These are phyloP conservation scores for Perognathus longimembris DNA, from an alignment of 2,113 vertebrate species.

Conservation along the genomic window DNA sequence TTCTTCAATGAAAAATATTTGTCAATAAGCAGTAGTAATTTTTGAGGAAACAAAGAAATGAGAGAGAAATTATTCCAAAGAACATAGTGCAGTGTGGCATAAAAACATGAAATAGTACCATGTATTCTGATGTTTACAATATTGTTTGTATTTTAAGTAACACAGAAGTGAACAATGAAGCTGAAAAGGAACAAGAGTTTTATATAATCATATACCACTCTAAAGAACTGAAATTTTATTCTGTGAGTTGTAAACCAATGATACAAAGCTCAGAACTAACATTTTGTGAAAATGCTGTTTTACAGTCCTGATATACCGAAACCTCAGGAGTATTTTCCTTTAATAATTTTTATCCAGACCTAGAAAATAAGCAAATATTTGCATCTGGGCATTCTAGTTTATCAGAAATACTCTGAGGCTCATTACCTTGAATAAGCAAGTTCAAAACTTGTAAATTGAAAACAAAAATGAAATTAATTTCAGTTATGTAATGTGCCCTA, in stretches of 20 bases:
- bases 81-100: slow-evolving; percentile 1
- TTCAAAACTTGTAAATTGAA: slow-evolving; percentile 30
- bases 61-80: slow-evolving; percentile 34
- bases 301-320: slow-evolving; percentile 4
- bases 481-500: background rate
- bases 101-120: slow-evolving; percentile 47
- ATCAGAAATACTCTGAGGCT: slow-evolving; percentile 4
- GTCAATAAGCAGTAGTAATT: slow-evolving; percentile 38
- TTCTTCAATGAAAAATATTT: slow-evolving; percentile 21
- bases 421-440: slow-evolving; percentile 35
- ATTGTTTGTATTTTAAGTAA: background rate
- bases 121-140: background rate
- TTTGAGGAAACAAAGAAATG: slow-evolving; percentile 18
- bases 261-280: slow-evolving; percentile 15
- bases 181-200: background rate
- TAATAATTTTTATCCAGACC: slow-evolving; percentile 10
- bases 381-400: slow-evolving; percentile 31
- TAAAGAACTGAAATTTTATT: slow-evolving; percentile 31
- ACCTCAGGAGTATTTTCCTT: background rate
- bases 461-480: slow-evolving; percentile 54
- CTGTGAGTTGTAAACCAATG: background rate
- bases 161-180: background rate
- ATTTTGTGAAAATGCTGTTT: slow-evolving; percentile 36
- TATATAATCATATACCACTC: background rate
- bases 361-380: background rate